Base-by-base conservation (phyloP, 1,140 invertebrate genomes). In the Camponotus vicinus region DNA sequence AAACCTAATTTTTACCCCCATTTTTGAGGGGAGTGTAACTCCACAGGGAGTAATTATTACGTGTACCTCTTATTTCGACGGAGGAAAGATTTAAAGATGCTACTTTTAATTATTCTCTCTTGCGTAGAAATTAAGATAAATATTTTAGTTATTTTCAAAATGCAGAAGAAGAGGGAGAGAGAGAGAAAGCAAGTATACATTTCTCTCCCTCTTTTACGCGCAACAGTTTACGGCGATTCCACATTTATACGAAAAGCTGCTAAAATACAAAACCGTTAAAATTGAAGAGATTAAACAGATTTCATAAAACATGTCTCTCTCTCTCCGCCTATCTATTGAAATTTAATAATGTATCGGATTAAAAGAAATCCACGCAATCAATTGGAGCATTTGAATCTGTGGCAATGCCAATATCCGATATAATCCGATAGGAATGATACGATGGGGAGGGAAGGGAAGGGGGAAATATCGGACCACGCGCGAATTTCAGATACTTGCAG, bases 321-420 rank as follows among this genome's bases (percentile, higher is more conserved):
- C 18, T 42, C 57, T 13, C 27, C 18, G 8, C 5, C 34, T 11
- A 37, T 76, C 8, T 15, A 18, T 66, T 64, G 49, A 66, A 66
- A 61, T 55, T 66, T 80, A 80, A 80, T 61, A 80, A 80, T 61
- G n/a, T 18, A 70, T 42, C 3, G 11, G n/a, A 67, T 21, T 67
- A 80, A 80, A 52, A 69, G 64, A 80, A 55, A 80, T 27, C 34
- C 34, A 37, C 34, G 40, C 64, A 55, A 80, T 55, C 45, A 55
- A 69, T 69, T 40, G 64, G 27, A 45, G 18, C 27, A 45, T 59
- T 73, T 83, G 61, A 42, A 70, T 57, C 18, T 27, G n/a, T 34
- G 6, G n/a, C 55, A 15, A 37, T 21, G 7, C 18, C 67, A 59
- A 45, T 49, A 59, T 55, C 64, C 40, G 55, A 34, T 57, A 18